Evolutionary conservation across 2,113 vertebrate species (phyloP), one percentile per base, ranked within the genome.

Genomic region (Oncorhynchus gorbuscha): DNA sequence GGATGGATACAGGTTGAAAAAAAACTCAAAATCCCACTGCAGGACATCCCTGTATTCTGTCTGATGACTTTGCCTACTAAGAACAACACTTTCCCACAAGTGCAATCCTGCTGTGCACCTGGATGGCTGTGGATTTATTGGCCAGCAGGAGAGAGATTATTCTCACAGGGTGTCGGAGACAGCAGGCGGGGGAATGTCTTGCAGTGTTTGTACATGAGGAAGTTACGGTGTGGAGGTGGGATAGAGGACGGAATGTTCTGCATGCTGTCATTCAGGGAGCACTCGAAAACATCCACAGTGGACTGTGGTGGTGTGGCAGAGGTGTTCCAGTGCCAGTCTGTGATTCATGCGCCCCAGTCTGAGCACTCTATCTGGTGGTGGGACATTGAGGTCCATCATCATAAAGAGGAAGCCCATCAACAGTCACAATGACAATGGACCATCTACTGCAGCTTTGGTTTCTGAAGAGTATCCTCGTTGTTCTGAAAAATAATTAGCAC

Each of bases 161-260:
- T 1, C 1, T 71, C 79, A 30, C 95, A 94, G 76, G 64, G 24
- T 0, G 88, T 84, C 5, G 94, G 94, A 65, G 83, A 88, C 76
- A 92, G 79, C 77, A 94, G 78, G 3, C 79, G 49, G 0, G 86
- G 83, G 84, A 94, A 94, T 72, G 84, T 86, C 69, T 90, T 73
- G 83, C 95, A 95, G 81, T 95, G 94, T 64, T 84, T 92, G 79
- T 94, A 94, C 0, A 81, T 93, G 69, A 95, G 45, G 83, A 95
- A 95, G 39, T 91, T 0, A 0, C 84, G 89, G 69, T 94, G 93
- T 2, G 81, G 80, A 74, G 83, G 78, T 0, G 94, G 94, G 20
- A 95, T 79, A 14, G 65, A 0, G 0, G 74, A 49, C 20, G 89
- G 93, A 48, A 84, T 61, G 3, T 88, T 88, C 1, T 79, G 75